A percentile compares a stretch with the other conserved stretches of the same genome.
phyloP scores from a whole-genome alignment of 2,113 vertebrate species.

The Oryctolagus cuniculus region DNA sequence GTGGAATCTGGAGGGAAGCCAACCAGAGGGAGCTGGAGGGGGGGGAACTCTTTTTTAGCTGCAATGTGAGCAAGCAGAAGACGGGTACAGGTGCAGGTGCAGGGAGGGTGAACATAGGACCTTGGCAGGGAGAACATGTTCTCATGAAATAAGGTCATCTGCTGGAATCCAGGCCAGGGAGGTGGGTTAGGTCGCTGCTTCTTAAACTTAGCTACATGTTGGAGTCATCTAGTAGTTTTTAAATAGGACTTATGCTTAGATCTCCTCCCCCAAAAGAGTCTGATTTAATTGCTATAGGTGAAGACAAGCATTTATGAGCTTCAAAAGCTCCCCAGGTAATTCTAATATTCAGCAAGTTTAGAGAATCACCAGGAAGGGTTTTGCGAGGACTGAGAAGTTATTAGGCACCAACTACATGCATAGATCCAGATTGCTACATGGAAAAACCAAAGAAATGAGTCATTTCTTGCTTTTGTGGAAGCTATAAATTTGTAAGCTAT shows the following conservation, averaged over 20 bases:
- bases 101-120: background rate
- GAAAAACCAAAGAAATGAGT: constrained; percentile 19
- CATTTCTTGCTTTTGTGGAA: constrained; percentile 32
- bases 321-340: background rate
- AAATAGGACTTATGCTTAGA: background rate
- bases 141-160: background rate
- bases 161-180: background rate
- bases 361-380: background rate
- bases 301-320: background rate
- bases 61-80: background rate
- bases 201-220: background rate
- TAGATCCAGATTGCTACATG: background rate
- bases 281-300: background rate
- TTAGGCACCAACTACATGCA: background rate
- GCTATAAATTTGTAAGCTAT: background rate
- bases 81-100: background rate
- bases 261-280: background rate
- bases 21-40: background rate
- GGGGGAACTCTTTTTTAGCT: background rate
- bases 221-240: constrained; percentile 12
- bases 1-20: background rate
- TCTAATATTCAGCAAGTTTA: background rate
- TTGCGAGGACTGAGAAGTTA: background rate
- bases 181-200: background rate
- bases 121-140: background rate